Evolutionary conservation across 1,140 invertebrate species (phyloP).

Genomic region (Eurosta solidaginis): DNA sequence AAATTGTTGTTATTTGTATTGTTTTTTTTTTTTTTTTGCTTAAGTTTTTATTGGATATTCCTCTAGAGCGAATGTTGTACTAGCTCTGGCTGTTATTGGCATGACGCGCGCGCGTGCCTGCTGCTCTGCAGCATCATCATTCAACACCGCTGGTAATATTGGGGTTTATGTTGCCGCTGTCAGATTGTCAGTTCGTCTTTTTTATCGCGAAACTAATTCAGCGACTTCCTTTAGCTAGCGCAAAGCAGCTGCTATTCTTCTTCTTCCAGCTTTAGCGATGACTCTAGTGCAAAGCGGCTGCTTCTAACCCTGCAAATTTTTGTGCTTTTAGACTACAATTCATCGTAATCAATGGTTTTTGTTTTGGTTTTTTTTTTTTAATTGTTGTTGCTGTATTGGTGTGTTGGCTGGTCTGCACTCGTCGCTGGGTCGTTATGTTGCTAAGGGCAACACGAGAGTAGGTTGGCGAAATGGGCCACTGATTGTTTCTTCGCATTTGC

Average conservation of each 20-base stretch:
- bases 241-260: constrained; percentile 12
- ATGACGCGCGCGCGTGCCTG: neutral
- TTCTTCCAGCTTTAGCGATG: neutral
- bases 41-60: neutral
- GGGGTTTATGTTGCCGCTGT: neutral
- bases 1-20: too few relatives aligned
- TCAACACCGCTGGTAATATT: neutral
- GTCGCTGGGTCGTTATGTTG: constrained; percentile 5
- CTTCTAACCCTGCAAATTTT: too few relatives aligned
- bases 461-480: constrained; percentile 29
- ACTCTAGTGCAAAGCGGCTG: neutral
- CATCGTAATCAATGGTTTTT: neutral
- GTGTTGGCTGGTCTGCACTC: neutral
- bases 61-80: neutral
- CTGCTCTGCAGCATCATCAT: neutral
- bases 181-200: constrained; percentile 11
- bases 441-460: constrained; percentile 26
- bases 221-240: neutral
- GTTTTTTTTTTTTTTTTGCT: neutral
- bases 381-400: neutral
- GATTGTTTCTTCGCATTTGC: constrained; percentile 5
- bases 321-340: neutral
- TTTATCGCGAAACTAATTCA: constrained; percentile 16
- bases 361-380: neutral
- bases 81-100: neutral